Evolutionary conservation across 1,140 invertebrate species (phyloP), one percentile per base, ranked within the genome.

Genomic region (Drosophila nikananu): DNA sequence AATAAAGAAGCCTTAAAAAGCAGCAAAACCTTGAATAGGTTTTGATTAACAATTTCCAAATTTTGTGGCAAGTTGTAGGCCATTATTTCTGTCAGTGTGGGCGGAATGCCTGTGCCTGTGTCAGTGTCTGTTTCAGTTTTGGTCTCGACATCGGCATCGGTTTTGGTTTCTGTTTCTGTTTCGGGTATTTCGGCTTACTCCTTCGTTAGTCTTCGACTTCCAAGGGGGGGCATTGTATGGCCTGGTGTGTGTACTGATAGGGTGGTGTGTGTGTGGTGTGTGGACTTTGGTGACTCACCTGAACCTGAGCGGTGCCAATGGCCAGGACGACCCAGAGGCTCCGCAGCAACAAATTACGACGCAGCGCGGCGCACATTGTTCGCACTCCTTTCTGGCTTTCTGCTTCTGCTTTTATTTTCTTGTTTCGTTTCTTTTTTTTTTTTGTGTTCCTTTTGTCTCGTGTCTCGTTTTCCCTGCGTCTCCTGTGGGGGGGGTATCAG

Each of bases 341-440:
- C 59, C 71, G 79, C 64, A 87, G 83, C 84, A 81, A 90, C 81
- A 90, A 89, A 90, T 90, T 90, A 81, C 84, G 84, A 76, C 81
- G 84, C 81, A 84, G 41, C 65, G 84, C 77, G 74, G 77, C 84
- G 81, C 86, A 89, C 84, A 89, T 89, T 90, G 66, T 84, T 77
- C 52, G 64, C 64, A 82, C 76, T 73, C 59, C 58, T 77, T 37
- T 37, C 32, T 64, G 37, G 41, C 42, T 59, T 65, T 60, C 57
- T 42, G 60, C 61, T 71, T 46, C 23, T 41, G 27, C 23, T 49
- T 49, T 23, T 27, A 44, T 63, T 49, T 49, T 19, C 7, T 7
- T 48, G 23, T 23, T 35, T n/a, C n/a, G n/a, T 49, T 23, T 27
- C 39, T 63, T 49, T 49, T 19, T 3, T 7, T 48, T 15, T 23